These are phyloP conservation scores for Listronotus oregonensis DNA, from an alignment of 1,140 invertebrate genomes.

Conservation along the genomic window DNA sequence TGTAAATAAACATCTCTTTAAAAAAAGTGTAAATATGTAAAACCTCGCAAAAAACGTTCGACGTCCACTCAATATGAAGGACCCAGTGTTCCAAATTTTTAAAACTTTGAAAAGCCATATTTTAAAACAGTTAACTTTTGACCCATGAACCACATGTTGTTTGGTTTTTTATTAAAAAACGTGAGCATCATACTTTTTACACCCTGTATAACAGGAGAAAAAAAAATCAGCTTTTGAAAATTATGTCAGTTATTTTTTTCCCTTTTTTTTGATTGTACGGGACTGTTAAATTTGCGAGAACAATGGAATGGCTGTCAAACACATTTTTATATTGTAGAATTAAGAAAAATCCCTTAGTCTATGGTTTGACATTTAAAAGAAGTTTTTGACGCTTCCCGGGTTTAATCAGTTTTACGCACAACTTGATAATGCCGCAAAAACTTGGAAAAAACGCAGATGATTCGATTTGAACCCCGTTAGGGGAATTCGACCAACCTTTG, in stretches of 20 bases:
- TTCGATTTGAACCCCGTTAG: conserved; percentile 86
- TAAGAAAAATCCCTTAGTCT: conserved; percentile 85
- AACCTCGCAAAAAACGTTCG: too few species aligned
- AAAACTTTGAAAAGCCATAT: too few species aligned
- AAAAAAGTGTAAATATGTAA: too few species aligned
- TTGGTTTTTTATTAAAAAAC: too few species aligned
- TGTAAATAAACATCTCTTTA: too few species aligned
- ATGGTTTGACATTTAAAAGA: conserved; percentile 51
- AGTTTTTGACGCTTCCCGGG: conserved; percentile 39
- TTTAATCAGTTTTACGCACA: conserved; percentile 44
- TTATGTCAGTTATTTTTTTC: background rate
- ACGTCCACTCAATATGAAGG: too few species aligned
- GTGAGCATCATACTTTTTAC: too few species aligned
- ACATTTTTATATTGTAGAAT: conserved; percentile 96
- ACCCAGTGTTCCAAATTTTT: too few species aligned
- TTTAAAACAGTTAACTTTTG: too few species aligned
- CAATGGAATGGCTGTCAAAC: conserved; percentile 96
- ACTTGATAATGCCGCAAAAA: conserved; percentile 69
- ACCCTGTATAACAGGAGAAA: too few species aligned
- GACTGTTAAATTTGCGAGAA: conserved; percentile 94
- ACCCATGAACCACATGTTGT: too few species aligned
- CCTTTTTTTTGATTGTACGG: conserved; percentile 76
- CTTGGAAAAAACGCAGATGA: conserved; percentile 94
- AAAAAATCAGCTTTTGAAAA: too few species aligned
- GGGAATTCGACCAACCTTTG: conserved; percentile 77